Evolutionary conservation across 2,888 invertebrate species (phyloP).

Genomic region (Minunthozetes semirufus): DNA sequence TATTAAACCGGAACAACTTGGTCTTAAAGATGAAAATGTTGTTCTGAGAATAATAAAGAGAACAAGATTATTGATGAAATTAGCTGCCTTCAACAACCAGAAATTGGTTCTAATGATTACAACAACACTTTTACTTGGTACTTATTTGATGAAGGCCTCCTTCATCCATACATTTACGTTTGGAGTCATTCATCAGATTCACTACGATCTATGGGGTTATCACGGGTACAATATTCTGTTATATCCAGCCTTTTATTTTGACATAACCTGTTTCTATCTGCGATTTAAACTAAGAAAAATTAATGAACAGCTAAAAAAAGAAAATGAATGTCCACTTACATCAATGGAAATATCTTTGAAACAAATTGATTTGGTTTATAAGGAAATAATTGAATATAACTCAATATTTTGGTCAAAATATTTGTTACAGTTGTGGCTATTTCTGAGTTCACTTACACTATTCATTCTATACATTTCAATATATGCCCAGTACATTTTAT

Average conservation of each 20-base stretch:
- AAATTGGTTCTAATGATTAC: no score
- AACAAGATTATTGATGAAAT: background rate
- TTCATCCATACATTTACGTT: background rate
- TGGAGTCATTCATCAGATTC: background rate
- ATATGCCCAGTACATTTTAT: background rate
- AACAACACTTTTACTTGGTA: no score
- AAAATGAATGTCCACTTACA: background rate
- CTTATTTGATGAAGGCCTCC: no score
- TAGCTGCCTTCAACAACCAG: no score
- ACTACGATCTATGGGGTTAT: background rate
- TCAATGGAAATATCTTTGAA: no score
- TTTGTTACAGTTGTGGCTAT: background rate
- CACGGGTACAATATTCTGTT: background rate
- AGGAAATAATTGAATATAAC: background rate
- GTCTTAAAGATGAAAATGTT: background rate
- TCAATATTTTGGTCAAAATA: background rate
- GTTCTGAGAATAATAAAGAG: background rate
- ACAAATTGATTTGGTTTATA: background rate
- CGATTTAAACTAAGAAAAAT: background rate
- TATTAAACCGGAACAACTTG: background rate
- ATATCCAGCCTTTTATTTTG: background rate
- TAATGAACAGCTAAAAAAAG: background rate
- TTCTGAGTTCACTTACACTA: background rate
- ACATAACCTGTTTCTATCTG: background rate
- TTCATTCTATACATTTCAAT: background rate